Percentiles rank a stretch among this genome's conserved stretches.
These are phyloP conservation scores for Rhinolophus sinicus DNA, from an alignment of 2,113 vertebrate genomes.

Conservation along the genomic window DNA sequence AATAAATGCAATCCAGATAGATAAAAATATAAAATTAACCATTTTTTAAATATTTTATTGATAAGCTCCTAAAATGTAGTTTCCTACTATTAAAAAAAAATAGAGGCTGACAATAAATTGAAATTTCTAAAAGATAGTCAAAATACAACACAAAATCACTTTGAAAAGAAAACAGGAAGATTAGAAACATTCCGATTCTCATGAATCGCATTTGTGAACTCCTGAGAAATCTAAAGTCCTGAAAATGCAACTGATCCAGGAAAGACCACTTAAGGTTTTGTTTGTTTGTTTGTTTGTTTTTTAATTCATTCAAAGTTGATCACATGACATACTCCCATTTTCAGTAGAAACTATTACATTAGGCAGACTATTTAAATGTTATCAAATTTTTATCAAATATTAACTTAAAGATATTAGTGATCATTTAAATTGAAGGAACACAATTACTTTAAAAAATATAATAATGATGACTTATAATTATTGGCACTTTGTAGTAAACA, in stretches of 20 bases:
- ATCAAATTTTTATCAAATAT: slow-evolving; percentile 65
- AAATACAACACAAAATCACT: not conserved
- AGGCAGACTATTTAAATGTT: slow-evolving; percentile 48
- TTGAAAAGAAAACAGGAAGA: not conserved
- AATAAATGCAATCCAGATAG: not conserved
- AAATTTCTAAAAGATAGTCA: not conserved
- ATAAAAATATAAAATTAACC: not conserved
- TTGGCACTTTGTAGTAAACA: slow-evolving; percentile 27
- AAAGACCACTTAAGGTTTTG: not conserved
- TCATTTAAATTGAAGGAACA: slow-evolving; percentile 7
- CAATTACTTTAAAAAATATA: slow-evolving; percentile 37
- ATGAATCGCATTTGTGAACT: not conserved
- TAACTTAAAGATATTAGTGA: slow-evolving; percentile 59
- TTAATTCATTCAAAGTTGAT: slow-evolving; percentile 25
- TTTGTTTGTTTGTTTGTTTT: not conserved
- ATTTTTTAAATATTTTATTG: not conserved
- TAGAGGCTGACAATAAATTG: not conserved
- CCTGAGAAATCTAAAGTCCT: not conserved
- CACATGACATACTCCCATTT: not conserved
- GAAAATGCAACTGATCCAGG: not conserved
- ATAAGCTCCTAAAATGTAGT: not conserved
- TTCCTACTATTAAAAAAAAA: not conserved
- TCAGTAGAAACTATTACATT: not conserved
- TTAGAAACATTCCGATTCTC: not conserved
- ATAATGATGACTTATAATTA: not conserved